Conservation (phyloP, 1,140 invertebrate species). For the Trichonephila inaurata region DNA sequence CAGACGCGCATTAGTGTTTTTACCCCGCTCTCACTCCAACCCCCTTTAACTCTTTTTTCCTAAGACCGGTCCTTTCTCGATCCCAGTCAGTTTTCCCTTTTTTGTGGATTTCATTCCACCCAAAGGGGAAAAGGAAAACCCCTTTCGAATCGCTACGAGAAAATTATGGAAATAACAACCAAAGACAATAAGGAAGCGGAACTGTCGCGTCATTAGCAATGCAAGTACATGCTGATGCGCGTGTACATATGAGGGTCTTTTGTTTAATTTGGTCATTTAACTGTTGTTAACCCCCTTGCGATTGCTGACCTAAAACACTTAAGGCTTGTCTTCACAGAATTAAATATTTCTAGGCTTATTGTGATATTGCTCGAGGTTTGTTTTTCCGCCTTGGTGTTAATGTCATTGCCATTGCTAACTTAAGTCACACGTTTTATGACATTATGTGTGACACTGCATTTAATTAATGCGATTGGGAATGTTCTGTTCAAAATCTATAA, state of each 20-base stretch:
- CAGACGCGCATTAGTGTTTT: neutral
- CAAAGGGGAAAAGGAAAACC: neutral
- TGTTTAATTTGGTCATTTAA: neutral
- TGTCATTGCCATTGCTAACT: too few relatives aligned
- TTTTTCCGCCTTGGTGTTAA: neutral
- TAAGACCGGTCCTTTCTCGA: neutral
- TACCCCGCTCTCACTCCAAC: neutral
- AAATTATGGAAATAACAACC: slow-evolving; percentile 34
- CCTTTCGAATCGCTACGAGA: slow-evolving; percentile 11
- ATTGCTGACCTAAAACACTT: slow-evolving; percentile 9
- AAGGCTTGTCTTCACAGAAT: slow-evolving; percentile 9
- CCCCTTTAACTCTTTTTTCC: neutral
- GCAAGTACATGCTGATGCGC: neutral
- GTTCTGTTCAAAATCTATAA: too few relatives aligned
- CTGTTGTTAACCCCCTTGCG: neutral
- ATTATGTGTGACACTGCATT: too few relatives aligned
- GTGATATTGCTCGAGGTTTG: neutral
- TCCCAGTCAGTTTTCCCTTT: slow-evolving; percentile 28
- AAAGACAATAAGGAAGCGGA: slow-evolving; percentile 40
- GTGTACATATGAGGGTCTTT: neutral
- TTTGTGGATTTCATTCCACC: slow-evolving; percentile 11
- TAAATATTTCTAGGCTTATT: neutral
- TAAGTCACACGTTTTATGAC: too few relatives aligned
- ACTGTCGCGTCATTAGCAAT: neutral
- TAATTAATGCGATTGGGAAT: too few relatives aligned